These are phyloP conservation scores for Meteorus sp. DNA, from an alignment of 1,140 invertebrate species.

Conservation along the genomic window DNA sequence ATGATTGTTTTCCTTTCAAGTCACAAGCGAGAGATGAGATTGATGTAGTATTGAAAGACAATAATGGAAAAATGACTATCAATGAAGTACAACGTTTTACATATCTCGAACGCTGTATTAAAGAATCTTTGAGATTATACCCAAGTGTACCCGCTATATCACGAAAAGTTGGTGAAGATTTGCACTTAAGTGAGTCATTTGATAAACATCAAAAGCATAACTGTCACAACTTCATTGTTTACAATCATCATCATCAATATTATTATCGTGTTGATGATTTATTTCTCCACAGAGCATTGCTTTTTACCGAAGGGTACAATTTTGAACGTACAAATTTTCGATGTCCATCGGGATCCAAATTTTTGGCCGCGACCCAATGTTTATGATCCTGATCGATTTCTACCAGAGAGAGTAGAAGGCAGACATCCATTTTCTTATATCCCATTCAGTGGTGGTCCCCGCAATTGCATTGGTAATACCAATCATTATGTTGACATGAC, in stretches of 20 bases:
- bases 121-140: constrained; percentile 64
- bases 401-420: constrained; percentile 64
- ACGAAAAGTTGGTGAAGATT: constrained; percentile 54
- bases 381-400: constrained; percentile 48
- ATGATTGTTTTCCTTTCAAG: constrained; percentile 17
- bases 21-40: constrained; percentile 32
- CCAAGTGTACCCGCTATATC: constrained; percentile 63
- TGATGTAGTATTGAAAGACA: constrained; percentile 24
- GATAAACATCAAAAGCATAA: no score
- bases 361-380: constrained; percentile 46
- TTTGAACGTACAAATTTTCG: constrained; percentile 45
- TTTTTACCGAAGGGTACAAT: constrained; percentile 19
- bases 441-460: constrained; percentile 72
- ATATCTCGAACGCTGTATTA: constrained; percentile 66
- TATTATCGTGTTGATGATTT: background rate
- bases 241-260: background rate
- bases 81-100: constrained; percentile 27
- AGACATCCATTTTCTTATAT: constrained; percentile 62
- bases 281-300: constrained; percentile 17
- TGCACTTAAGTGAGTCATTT: constrained; percentile 31
- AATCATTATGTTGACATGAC: no score
- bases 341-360: constrained; percentile 57
- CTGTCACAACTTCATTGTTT: no score
- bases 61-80: constrained; percentile 26
- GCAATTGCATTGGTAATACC: constrained; percentile 74